These are phyloP conservation scores for Ashinkailepas kermadecensis DNA, from an alignment of 2,888 invertebrate genomes.

Conservation along the genomic window DNA sequence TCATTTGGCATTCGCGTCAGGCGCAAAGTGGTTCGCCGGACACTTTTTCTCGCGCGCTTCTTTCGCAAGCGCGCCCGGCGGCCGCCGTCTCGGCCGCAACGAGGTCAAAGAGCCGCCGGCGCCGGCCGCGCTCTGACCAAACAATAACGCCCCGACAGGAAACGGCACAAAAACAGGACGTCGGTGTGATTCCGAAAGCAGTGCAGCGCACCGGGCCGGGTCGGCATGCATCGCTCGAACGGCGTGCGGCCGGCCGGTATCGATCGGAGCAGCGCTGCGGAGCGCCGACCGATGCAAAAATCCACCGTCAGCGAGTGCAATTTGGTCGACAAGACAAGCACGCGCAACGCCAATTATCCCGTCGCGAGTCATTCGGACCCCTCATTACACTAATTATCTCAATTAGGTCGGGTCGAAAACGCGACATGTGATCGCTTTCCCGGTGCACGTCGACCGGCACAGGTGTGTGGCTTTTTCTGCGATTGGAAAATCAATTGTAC, in stretches of 20 bases:
- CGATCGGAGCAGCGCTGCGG: too few relatives aligned
- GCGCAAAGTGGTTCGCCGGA: neutral
- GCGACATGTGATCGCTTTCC: conserved; percentile 2
- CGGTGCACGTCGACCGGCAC: neutral
- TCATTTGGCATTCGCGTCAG: neutral
- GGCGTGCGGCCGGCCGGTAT: too few relatives aligned
- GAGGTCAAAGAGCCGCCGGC: neutral
- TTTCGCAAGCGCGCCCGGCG: neutral
- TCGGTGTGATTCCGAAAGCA: neutral
- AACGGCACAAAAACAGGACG: conserved; percentile 2
- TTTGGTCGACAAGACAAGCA: conserved; percentile 16
- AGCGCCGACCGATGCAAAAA: too few relatives aligned
- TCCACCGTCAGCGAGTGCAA: neutral
- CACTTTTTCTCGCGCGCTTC: neutral
- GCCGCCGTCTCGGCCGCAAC: neutral
- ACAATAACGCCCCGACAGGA: neutral
- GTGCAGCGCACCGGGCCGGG: neutral
- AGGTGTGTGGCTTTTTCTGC: conserved; percentile 14
- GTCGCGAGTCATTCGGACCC: neutral
- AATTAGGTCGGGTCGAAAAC: neutral
- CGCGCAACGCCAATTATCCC: neutral
- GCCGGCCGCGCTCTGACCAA: neutral
- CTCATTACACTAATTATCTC: neutral
- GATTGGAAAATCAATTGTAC: neutral
- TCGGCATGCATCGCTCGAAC: neutral